These are phyloP conservation scores for Percopsis omiscomaycus DNA, from an alignment of 2,797 vertebrate genomes.

Conservation along the genomic window DNA sequence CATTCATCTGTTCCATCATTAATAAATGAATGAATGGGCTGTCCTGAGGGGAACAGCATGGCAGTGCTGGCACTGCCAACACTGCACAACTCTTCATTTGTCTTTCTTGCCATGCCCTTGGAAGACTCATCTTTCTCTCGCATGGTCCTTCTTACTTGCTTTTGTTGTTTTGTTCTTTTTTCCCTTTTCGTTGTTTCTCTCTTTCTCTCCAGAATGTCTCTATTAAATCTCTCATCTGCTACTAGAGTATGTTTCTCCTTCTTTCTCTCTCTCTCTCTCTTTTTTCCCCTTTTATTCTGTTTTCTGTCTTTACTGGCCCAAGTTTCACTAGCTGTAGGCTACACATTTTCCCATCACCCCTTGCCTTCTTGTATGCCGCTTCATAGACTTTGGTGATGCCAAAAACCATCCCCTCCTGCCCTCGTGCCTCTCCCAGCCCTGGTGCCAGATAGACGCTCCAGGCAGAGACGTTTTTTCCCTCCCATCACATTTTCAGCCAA, in stretches of 20 bases:
- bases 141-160: background rate
- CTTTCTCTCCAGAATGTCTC: constrained; percentile 3
- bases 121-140: constrained; percentile 21
- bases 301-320: background rate
- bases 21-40: constrained; percentile 50
- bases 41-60: constrained; percentile 47
- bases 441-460: too few species aligned
- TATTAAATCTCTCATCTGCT: background rate
- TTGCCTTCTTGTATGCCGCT: background rate
- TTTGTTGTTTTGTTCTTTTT: background rate
- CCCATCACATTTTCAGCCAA: too few species aligned
- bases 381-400: background rate
- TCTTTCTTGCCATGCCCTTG: constrained; percentile 27
- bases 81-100: constrained; percentile 31
- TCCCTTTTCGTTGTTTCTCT: constrained; percentile 7
- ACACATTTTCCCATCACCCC: background rate
- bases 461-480: too few species aligned
- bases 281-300: background rate
- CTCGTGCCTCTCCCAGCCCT: too few species aligned
- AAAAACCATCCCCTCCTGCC: background rate
- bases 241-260: background rate
- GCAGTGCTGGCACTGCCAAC: constrained; percentile 17
- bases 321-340: background rate
- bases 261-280: background rate
- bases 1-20: constrained; percentile 52